A percentile compares a stretch with the other conserved stretches of the same genome.
Evolutionary conservation across 2,797 vertebrate genomes (phyloP).

Genomic region (Erpetoichthys calabaricus): DNA sequence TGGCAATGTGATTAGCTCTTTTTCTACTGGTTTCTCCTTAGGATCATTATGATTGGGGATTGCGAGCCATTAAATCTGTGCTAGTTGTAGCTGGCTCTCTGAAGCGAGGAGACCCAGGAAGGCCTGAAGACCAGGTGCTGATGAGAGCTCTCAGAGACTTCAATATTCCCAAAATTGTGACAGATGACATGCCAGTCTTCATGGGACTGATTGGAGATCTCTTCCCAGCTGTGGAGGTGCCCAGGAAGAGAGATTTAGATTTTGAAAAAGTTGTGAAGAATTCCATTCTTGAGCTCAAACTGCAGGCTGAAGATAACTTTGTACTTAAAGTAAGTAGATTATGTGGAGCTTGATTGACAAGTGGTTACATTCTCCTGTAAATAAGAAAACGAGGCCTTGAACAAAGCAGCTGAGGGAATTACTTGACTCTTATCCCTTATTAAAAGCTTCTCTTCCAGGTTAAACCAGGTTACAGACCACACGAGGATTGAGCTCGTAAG

Average conservation of each 20-base stretch:
- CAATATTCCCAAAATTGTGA: slow-evolving; percentile 86
- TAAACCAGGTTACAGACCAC: too few species aligned
- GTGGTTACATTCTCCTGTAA: background rate
- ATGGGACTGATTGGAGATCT: slow-evolving; percentile 83
- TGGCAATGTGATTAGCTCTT: too few species aligned
- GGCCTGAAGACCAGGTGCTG: slow-evolving; percentile 82
- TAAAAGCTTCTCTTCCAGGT: too few species aligned
- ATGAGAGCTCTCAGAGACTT: slow-evolving; percentile 90
- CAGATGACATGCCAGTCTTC: slow-evolving; percentile 82
- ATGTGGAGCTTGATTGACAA: too few species aligned
- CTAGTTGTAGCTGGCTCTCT: slow-evolving; percentile 85
- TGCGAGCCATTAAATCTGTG: slow-evolving; percentile 89
- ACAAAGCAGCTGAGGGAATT: background rate
- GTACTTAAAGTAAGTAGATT: slow-evolving; percentile 65
- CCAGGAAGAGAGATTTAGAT: slow-evolving; percentile 63
- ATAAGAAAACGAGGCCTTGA: background rate
- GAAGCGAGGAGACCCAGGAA: slow-evolving; percentile 69
- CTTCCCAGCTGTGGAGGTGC: slow-evolving; percentile 77
- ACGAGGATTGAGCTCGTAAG: too few species aligned
- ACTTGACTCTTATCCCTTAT: too few species aligned
- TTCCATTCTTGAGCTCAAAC: slow-evolving; percentile 66
- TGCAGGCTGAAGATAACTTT: slow-evolving; percentile 89
- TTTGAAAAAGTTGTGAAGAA: slow-evolving; percentile 72
- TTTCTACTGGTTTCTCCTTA: slow-evolving; percentile 27
- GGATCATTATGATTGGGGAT: slow-evolving; percentile 94